These are phyloP conservation scores for Phoebastria nigripes DNA, from an alignment of 2,797 vertebrate species.

Conservation along the genomic window DNA sequence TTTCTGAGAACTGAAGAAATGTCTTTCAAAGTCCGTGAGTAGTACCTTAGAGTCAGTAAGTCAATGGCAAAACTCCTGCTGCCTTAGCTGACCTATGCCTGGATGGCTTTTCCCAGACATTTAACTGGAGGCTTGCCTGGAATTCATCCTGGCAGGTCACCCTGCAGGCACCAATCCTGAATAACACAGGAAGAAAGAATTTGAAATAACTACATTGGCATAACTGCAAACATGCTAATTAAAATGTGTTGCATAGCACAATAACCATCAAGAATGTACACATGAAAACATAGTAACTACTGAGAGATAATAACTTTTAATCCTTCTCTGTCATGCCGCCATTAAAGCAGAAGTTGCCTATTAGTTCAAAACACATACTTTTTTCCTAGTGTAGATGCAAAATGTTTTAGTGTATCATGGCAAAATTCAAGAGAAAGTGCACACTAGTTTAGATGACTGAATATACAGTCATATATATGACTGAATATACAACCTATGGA, in stretches of 20 bases:
- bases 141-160: not conserved
- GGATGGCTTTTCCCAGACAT: not conserved
- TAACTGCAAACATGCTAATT: not conserved
- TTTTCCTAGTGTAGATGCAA: not conserved
- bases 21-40: not conserved
- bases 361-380: not conserved
- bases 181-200: not conserved
- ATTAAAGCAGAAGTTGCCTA: not conserved
- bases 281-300: not conserved
- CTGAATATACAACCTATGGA: not conserved
- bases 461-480: not conserved
- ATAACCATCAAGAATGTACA: not conserved
- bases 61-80: not conserved
- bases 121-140: not conserved
- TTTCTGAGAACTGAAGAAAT: not conserved
- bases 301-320: not conserved
- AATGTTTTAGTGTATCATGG: not conserved
- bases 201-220: not conserved
- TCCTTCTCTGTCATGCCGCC: accelerated
- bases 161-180: not conserved
- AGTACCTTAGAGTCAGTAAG: not conserved
- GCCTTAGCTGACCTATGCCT: not conserved
- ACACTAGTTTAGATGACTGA: not conserved
- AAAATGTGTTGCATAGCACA: not conserved
- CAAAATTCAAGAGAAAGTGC: not conserved